Conservation (phyloP, 2,797 vertebrate species). For the Rhincodon typus region DNA sequence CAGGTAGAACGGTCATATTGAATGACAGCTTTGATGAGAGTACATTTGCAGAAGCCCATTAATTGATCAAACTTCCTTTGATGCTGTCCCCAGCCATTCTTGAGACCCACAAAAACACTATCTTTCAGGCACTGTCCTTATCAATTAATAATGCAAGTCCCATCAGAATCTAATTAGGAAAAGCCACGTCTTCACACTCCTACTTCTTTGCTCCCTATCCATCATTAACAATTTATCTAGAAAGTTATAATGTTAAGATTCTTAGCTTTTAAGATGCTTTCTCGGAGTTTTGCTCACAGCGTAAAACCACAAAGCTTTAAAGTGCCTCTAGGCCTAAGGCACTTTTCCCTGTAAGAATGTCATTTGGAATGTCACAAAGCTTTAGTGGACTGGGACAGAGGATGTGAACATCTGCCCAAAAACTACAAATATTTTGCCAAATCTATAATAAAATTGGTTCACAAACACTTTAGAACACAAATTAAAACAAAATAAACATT, state of each 20-base stretch:
- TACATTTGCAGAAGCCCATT: slow-evolving; percentile 84
- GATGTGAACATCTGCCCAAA: not conserved
- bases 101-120: slow-evolving; percentile 77
- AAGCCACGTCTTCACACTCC: slow-evolving; percentile 84
- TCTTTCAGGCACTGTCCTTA: slow-evolving; percentile 79
- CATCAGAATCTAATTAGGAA: slow-evolving; percentile 91
- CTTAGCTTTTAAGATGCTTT: slow-evolving; percentile 66
- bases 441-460: not conserved
- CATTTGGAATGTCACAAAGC: slow-evolving; percentile 64
- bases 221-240: slow-evolving; percentile 96
- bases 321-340: slow-evolving; percentile 70
- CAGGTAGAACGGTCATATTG: slow-evolving; percentile 71
- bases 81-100: slow-evolving; percentile 89
- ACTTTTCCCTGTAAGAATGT: slow-evolving; percentile 62
- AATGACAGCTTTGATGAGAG: slow-evolving; percentile 95
- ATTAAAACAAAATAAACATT: not conserved
- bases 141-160: slow-evolving; percentile 98
- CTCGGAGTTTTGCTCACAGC: slow-evolving; percentile 50
- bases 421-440: not conserved
- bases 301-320: slow-evolving; percentile 52
- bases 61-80: slow-evolving; percentile 93
- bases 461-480: not conserved
- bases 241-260: slow-evolving; percentile 73
- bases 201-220: slow-evolving; percentile 72
- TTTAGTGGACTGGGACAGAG: not conserved